Base-by-base conservation (phyloP, 2,888 invertebrate genomes). In the Byasa hedistus region DNA sequence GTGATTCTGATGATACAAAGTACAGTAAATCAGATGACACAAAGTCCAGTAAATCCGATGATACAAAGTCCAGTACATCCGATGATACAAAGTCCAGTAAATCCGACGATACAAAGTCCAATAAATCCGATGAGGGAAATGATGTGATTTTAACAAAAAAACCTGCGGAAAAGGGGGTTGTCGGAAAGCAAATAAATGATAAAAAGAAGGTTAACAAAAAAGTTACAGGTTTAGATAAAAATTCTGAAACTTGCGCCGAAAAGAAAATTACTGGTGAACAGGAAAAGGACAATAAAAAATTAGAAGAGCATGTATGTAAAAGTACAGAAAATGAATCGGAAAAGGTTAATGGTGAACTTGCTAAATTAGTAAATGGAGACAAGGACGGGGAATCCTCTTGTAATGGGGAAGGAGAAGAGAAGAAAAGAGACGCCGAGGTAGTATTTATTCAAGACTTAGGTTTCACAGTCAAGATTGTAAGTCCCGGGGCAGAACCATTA, bases 381-480 rank as follows among this genome's bases (percentile, higher is more conserved):
- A 87, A 87, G 71, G 87, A 89, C 52, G 83, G 89, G 61, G 92
- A 91, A 72, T 87, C 87, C 1, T 84, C 89, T 57, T 90, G 88
- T 0, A 91, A 90, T 75, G 92, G 91, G 71, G 92, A 92, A 70
- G 90, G 84, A 5, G 94, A 94, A 70, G 93, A 93, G 51, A 91
- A 92, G 71, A 94, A 94, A 75, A 92, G 92, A 69, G 95, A 95
- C 73, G 95, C 96, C 68, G 96, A 96, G 87, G 95, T 97, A 64
- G 96, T 97, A 69, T 96, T 96, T 75, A 95, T 98, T 76, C 98
- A 98, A 82, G 98, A 98, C 80, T 93, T 96, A 92, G 97, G 98
- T 60, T 97, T 98, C 81, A 97, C 96, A 64, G 96, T 99, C n/a
- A 97, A 98, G 89, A 97, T 99, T 77, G 94, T 96, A 67, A 96